Base-by-base conservation (phyloP, 2,888 invertebrate genomes). In the Phanerotoma sp. region DNA sequence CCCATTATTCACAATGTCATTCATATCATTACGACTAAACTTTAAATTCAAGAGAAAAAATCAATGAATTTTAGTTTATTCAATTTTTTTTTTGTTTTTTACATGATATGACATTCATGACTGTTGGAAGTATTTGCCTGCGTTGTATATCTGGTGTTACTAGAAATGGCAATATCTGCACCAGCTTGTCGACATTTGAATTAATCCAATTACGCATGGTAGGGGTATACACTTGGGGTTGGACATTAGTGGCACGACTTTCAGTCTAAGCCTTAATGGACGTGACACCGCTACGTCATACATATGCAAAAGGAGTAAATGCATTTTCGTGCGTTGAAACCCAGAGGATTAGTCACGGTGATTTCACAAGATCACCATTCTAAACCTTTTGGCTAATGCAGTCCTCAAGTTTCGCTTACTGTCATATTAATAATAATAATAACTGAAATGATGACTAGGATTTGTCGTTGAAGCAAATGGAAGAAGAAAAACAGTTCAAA, bases 141-240 rank as follows among this genome's bases (percentile, higher is more conserved):
- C n/a, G n/a, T n/a, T n/a, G 13, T 25, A 13, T 10, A 22, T 48
- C 16, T 40, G 30, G 49, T 49, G 49, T 37, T 37, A 21, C 28
- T 44, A 25, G 44, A 28, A 18, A 44, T 9, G 35, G 16, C 18
- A 49, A 40, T 40, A 40, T 28, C 49, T 11, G n/a, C 21, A 28
- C 30, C 44, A 22, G 5, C 42, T 25, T 42, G 35, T 53, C 50
- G 21, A 40, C 66, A 62, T 71, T 69, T 66, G 69, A 70, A 73
- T 73, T 72, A 72, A 73, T 73, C 71, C 69, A 72, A 73, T 75
- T 70, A 70, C 64, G 66, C 68, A 66, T 68, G 65, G 66, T 61
- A 58, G 54, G 49, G 57, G 64, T 44, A 54, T 52, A n/a, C 51
- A 50, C 65, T 60, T 61, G 51, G 58, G 56, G 56, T 62, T 57